phyloP scores from a whole-genome alignment of 2,888 invertebrate species.

The Lasioglossum calceatum region DNA sequence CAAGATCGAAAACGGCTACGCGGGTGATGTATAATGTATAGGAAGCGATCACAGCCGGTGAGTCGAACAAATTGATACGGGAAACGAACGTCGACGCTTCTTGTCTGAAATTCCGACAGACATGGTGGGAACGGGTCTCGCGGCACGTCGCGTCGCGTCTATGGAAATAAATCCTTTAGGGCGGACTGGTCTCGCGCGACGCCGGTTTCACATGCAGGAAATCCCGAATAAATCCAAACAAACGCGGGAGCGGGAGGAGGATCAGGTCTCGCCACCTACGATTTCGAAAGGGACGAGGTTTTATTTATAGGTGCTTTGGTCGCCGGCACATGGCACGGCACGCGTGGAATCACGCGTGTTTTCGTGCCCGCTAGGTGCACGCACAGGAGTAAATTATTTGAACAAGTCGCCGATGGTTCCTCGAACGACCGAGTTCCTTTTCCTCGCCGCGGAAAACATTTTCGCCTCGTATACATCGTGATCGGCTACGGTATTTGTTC shows the following conservation, averaged over 20 bases:
- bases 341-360: conserved; percentile 74
- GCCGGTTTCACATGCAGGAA: conserved; percentile 72
- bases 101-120: background rate
- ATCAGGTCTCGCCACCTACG: conserved; percentile 74
- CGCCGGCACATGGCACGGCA: conserved; percentile 72
- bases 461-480: background rate
- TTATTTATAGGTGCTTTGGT: conserved; percentile 76
- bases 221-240: conserved; percentile 77
- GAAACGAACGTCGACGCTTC: background rate
- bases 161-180: conserved; percentile 70
- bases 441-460: conserved; percentile 10
- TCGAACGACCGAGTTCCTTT: conserved; percentile 43
- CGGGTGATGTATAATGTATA: background rate
- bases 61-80: background rate
- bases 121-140: conserved; percentile 28
- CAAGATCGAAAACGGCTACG: background rate
- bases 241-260: conserved; percentile 67
- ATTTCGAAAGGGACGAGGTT: conserved; percentile 71
- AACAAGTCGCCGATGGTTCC: conserved; percentile 68
- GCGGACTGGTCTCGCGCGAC: conserved; percentile 50
- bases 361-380: conserved; percentile 61
- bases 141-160: conserved; percentile 39
- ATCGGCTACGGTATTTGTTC: background rate
- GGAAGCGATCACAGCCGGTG: background rate
- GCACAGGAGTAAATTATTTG: conserved; percentile 76